Evolutionary conservation across 2,797 vertebrate species (phyloP), one percentile per base, ranked within the genome.

Genomic region (Taeniopygia guttata): DNA sequence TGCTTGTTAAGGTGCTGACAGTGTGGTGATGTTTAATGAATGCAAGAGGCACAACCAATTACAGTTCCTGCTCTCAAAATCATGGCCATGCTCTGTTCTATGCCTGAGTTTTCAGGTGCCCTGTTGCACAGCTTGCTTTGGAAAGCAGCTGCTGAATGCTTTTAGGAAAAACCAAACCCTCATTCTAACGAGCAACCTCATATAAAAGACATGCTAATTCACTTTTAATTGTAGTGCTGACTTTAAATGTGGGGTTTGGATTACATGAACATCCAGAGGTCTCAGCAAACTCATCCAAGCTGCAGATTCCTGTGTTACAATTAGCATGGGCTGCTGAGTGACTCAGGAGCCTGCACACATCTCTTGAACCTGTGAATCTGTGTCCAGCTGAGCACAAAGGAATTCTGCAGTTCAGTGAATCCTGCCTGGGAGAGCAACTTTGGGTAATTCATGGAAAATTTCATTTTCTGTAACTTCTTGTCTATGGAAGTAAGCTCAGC

Each of bases 281-380:
- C 42, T 34, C 17, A 90, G 62, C 77, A 81, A 52, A 32, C 45
- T 4, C 20, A 7, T n/a, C 26, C 60, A 25, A 25, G 66, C 75
- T 66, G 26, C 60, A 80, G 38, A 43, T 49, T 11, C 13, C 49
- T 30, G 0, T 17, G 13, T 12, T 10, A 13, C 30, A 13, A 38
- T 38, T 0, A 64, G 4, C 15, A 14, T 7, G 32, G n/a, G n/a
- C n/a, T n/a, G n/a, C n/a, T 79, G 38, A 10, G 30, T 21, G 74
- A 15, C 66, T 48, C 32, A 8, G 81, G 58, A 89, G 32, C 46
- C 49, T 51, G 14, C 69, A 63, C 64, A 52, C 38, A 38, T 3
- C 77, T 43, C 80, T 9, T 7, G 19, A 11, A 5, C 8, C 49
- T 48, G 40, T 30, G 56, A 40, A 15, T 42, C 36, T 0, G 0